Evolutionary conservation across 2,113 vertebrate species (phyloP).

Genomic region (Platichthys stellatus): DNA sequence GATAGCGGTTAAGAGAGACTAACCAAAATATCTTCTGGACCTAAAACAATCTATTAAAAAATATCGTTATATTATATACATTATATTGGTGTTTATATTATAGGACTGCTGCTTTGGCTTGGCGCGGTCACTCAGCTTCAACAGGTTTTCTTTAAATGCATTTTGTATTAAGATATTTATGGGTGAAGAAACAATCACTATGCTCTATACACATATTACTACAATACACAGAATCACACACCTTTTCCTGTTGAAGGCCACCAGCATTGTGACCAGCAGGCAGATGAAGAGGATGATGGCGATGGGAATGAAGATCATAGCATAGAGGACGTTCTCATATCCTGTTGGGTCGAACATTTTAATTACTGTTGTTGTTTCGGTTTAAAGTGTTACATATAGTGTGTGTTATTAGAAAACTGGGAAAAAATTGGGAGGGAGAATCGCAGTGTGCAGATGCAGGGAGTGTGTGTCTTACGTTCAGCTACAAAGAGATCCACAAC

Average conservation of each 20-base stretch:
- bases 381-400: background rate
- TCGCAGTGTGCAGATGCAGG: background rate
- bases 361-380: background rate
- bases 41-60: too few relatives aligned
- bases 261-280: conserved; percentile 78
- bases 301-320: conserved; percentile 89
- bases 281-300: conserved; percentile 82
- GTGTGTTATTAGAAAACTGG: background rate
- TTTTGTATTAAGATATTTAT: too few relatives aligned
- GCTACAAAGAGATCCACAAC: conserved; percentile 89
- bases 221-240: conserved; percentile 17
- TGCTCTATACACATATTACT: background rate
- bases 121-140: too few relatives aligned
- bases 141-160: too few relatives aligned
- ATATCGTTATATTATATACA: background rate
- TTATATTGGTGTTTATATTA: background rate
- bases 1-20: too few relatives aligned
- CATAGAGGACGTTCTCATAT: conserved; percentile 87
- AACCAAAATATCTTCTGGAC: too few relatives aligned
- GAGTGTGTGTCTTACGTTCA: conserved; percentile 84
- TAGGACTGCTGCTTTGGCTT: background rate
- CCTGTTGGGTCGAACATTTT: conserved; percentile 67
- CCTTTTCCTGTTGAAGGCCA: conserved; percentile 91
- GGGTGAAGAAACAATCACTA: too few relatives aligned
- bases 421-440: background rate